A percentile compares a stretch with the other conserved stretches of the same genome.
Conservation (phyloP, 2,797 vertebrate genomes). For the Sebastiscus tertius region DNA sequence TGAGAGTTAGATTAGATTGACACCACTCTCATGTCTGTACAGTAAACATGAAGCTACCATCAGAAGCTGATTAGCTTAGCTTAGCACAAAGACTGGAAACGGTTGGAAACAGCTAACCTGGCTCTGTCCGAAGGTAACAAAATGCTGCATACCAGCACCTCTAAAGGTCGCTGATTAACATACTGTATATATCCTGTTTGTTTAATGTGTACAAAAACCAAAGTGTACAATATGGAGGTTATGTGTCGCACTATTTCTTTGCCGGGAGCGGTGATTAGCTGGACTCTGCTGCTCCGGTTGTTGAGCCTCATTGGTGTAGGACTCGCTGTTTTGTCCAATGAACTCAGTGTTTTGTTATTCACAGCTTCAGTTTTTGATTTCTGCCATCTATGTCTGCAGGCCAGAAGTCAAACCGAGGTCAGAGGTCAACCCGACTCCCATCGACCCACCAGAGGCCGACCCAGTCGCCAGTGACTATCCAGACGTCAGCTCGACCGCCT, state of each 20-base stretch:
- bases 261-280: not conserved
- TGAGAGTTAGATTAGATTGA: not conserved
- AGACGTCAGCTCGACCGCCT: not conserved
- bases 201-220: too few relatives aligned
- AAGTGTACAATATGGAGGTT: too few relatives aligned
- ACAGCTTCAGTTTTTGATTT: not conserved
- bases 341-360: not conserved
- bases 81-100: constrained; percentile 1
- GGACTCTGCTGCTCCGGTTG: not conserved
- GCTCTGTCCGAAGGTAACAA: not conserved
- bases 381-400: constrained; percentile 27
- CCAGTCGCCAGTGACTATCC: not conserved
- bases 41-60: not conserved
- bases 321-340: not conserved
- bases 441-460: not conserved
- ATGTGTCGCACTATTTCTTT: not conserved
- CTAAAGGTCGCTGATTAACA: not conserved
- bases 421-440: constrained; percentile 34
- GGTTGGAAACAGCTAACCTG: not conserved
- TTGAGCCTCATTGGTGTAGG: not conserved
- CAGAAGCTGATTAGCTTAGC: not conserved
- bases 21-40: too few relatives aligned
- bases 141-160: too few relatives aligned
- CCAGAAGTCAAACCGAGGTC: constrained; percentile 33
- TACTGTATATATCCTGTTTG: too few relatives aligned